phyloP scores from a whole-genome alignment of 2,888 invertebrate species.

The Hypomecis atomaria region DNA sequence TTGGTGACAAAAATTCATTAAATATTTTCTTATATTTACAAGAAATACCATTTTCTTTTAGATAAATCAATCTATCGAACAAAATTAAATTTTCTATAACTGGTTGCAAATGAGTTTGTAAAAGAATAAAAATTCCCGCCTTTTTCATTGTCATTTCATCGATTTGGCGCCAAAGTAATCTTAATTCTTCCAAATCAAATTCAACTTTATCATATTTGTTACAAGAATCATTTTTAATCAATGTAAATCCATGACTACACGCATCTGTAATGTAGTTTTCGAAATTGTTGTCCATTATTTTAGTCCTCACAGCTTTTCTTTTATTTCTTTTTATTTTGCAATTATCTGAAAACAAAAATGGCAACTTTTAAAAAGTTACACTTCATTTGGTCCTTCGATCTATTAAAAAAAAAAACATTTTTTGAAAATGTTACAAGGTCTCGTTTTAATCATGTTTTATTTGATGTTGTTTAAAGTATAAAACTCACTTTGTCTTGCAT shows the following conservation, averaged over 20 bases:
- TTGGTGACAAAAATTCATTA: conserved; percentile 86
- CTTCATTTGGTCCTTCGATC: conserved; percentile 12
- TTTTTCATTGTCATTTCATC: conserved; percentile 53
- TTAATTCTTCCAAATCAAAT: conserved; percentile 59
- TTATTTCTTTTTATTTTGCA: conserved; percentile 71
- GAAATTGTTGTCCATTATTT: conserved; percentile 60
- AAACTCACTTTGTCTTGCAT: conserved; percentile 83
- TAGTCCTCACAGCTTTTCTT: conserved; percentile 71
- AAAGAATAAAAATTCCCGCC: conserved; percentile 65
- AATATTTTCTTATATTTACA: conserved; percentile 83
- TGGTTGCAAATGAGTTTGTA: conserved; percentile 70
- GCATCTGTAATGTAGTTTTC: conserved; percentile 63
- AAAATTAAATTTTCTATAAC: conserved; percentile 71
- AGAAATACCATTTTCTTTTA: conserved; percentile 64
- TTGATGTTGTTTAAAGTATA: too few relatives aligned
- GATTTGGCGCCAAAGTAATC: conserved; percentile 61
- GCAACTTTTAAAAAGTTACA: neutral
- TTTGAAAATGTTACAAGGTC: too few relatives aligned
- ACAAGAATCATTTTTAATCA: conserved; percentile 44
- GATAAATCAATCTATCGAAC: conserved; percentile 68
- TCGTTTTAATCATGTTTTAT: too few relatives aligned
- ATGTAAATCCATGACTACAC: conserved; percentile 54
- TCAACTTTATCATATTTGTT: conserved; percentile 17
- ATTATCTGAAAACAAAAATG: conserved; percentile 72
- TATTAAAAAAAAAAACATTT: too few relatives aligned